Evolutionary conservation across 1,140 invertebrate genomes (phyloP).

Genomic region (Drosophila burlai): DNA sequence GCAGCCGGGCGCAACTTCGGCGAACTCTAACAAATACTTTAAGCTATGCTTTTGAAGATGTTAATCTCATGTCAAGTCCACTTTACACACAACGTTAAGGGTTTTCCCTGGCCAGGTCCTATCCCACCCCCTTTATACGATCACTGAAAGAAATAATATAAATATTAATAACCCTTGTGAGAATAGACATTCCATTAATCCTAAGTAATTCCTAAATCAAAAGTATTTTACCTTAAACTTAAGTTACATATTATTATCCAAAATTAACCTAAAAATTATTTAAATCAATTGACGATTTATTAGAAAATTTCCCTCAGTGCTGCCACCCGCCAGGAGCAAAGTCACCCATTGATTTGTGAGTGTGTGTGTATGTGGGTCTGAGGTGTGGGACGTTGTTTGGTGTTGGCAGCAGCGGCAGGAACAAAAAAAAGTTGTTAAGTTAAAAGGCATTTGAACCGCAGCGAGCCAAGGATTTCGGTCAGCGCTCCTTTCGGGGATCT

Average conservation of each 20-base stretch:
- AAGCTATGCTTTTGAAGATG: conserved; percentile 84
- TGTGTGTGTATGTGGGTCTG: conserved; percentile 7
- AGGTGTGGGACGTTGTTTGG: conserved; percentile 51
- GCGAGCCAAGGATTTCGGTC: conserved; percentile 74
- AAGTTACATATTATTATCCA: background rate
- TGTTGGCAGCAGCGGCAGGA: conserved; percentile 60
- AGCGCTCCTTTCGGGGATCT: conserved; percentile 67
- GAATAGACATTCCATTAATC: background rate
- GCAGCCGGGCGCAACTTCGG: conserved; percentile 56
- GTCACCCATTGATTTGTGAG: conserved; percentile 75
- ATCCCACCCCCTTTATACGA: conserved; percentile 11
- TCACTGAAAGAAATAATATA: background rate
- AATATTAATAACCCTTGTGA: too few species aligned
- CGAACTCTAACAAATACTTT: conserved; percentile 82
- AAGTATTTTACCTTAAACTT: background rate
- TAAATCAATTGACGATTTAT: background rate
- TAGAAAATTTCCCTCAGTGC: background rate
- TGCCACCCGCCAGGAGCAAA: conserved; percentile 60
- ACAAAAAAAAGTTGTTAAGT: conserved; percentile 80
- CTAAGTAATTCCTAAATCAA: background rate
- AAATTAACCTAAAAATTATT: background rate
- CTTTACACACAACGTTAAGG: conserved; percentile 83
- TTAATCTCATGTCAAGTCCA: conserved; percentile 85
- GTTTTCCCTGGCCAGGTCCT: conserved; percentile 47
- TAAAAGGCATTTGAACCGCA: conserved; percentile 84